Conservation (phyloP, 2,888 invertebrate species). For the Trissoscelio sp. region DNA sequence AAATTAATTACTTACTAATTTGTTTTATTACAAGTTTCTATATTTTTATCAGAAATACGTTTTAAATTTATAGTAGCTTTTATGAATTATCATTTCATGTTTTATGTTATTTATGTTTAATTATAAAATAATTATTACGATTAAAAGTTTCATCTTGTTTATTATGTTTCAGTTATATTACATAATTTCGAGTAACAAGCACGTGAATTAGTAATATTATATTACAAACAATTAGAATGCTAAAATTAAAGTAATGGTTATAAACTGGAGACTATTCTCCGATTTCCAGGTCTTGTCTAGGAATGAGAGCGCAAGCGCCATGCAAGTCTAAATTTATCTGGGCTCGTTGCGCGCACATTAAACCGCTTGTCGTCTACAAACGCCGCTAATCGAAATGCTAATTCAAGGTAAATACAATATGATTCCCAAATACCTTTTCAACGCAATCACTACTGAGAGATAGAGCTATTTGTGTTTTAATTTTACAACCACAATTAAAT, state of each 20-base stretch:
- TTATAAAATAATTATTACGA: too few relatives aligned
- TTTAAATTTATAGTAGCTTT: too few relatives aligned
- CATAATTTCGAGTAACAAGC: background rate
- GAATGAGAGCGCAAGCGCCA: slow-evolving; percentile 74
- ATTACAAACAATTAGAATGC: slow-evolving; percentile 41
- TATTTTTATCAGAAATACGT: too few relatives aligned
- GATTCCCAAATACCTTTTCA: slow-evolving; percentile 47
- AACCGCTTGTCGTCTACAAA: slow-evolving; percentile 68
- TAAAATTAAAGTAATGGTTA: slow-evolving; percentile 59
- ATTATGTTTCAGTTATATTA: background rate
- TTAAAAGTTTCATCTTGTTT: too few relatives aligned
- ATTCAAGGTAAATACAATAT: slow-evolving; percentile 60
- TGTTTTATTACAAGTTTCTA: too few relatives aligned
- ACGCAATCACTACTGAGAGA: slow-evolving; percentile 2
- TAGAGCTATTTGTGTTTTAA: slow-evolving; percentile 7
- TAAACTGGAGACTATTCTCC: slow-evolving; percentile 61
- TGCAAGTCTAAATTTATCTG: slow-evolving; percentile 76
- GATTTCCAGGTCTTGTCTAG: slow-evolving; percentile 72
- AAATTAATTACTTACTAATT: too few relatives aligned
- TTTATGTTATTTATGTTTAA: too few relatives aligned
- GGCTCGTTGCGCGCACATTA: slow-evolving; percentile 62
- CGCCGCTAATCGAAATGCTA: slow-evolving; percentile 65
- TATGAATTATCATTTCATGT: too few relatives aligned
- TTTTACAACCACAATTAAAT: slow-evolving; percentile 12
- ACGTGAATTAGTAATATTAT: slow-evolving; percentile 12